Evolutionary conservation across 2,888 invertebrate genomes (phyloP), one percentile per base, ranked within the genome.

Genomic region (Heliothis peltigera): DNA sequence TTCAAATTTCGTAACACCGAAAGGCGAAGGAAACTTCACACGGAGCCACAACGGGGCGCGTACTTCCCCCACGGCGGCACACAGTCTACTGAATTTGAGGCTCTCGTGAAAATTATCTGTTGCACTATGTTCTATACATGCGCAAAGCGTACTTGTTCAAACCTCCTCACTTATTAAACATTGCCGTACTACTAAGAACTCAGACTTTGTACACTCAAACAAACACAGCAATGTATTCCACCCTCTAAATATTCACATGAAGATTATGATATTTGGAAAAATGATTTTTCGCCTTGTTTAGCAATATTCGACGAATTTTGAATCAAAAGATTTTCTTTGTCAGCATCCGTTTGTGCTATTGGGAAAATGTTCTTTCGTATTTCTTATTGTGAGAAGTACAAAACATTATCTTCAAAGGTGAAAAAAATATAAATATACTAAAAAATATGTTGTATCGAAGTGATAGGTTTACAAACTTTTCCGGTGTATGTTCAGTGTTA

Each of bases 111-210:
- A 84, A 88, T 85, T 84, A 88, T 88, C 86, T 87, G 87, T 87
- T 87, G 87, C 87, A 86, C 86, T 85, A 82, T 64, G 83, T 82
- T 83, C 74, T 80, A 86, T 87, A 87, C 90, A 88, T 91, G 91
- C 90, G 90, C 90, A 88, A 84, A 84, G 74, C 81, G 70, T 22
- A 63, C 62, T 47, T 75, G 79, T 47, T 47, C 47, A 28, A 59
- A 78, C 56, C 70, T 61, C 58, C 54, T 10, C 46, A 57, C 70
- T 68, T 60, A 44, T 18, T 46, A 61, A 79, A 80, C 86, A 87
- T 81, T 77, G 77, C 84, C 70, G 65, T 47, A 17, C 59, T 28
- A 32, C 35, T 64, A 53, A 28, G 43, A 55, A 15, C 19, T 6
- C 12, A 18, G 56, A 43, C 43, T 55, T 56, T 4, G 19, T 25